These are phyloP conservation scores for Aplidium turbinatum DNA, from an alignment of 23 tunicate species.

Conservation along the genomic window DNA sequence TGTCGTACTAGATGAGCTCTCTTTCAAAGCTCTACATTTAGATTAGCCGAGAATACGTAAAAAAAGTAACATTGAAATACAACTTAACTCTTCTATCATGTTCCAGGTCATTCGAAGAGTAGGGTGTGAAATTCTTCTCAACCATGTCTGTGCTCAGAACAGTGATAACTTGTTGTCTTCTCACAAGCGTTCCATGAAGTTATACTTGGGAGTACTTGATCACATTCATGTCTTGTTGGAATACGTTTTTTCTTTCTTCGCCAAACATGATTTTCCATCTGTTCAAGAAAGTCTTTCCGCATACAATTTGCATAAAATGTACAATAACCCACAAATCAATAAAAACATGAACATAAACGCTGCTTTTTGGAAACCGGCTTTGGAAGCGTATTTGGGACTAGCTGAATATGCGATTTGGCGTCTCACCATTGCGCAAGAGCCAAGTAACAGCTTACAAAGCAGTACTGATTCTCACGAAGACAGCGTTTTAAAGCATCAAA, in stretches of 20 bases:
- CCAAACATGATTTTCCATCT: slow-evolving; percentile 17
- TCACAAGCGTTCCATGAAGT: slow-evolving; percentile 5
- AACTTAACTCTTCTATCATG: no score
- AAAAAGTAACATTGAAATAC: no score
- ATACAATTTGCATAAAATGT: slow-evolving; percentile 19
- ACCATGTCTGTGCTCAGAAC: slow-evolving; percentile 20
- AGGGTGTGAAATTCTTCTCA: slow-evolving; percentile 37
- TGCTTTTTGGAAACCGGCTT: not conserved
- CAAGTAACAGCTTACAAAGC: not conserved
- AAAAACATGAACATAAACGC: slow-evolving; percentile 10
- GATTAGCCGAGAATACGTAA: no score
- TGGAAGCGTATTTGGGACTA: slow-evolving; percentile 46
- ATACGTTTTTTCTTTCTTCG: slow-evolving; percentile 27
- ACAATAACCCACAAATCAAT: not conserved
- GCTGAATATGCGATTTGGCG: slow-evolving; percentile 46
- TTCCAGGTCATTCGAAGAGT: slow-evolving; percentile 40
- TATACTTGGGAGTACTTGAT: slow-evolving; percentile 5
- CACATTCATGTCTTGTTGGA: slow-evolving; percentile 39
- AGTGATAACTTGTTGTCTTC: slow-evolving; percentile 6
- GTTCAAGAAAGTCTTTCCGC: slow-evolving; percentile 18
- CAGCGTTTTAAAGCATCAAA: not conserved
- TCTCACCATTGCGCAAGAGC: not conserved
- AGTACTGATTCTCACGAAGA: not conserved
- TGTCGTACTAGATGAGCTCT: no score
- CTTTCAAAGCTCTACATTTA: no score